These are phyloP conservation scores for Bhutanitis thaidina DNA, from an alignment of 2,888 invertebrate genomes.

Conservation along the genomic window DNA sequence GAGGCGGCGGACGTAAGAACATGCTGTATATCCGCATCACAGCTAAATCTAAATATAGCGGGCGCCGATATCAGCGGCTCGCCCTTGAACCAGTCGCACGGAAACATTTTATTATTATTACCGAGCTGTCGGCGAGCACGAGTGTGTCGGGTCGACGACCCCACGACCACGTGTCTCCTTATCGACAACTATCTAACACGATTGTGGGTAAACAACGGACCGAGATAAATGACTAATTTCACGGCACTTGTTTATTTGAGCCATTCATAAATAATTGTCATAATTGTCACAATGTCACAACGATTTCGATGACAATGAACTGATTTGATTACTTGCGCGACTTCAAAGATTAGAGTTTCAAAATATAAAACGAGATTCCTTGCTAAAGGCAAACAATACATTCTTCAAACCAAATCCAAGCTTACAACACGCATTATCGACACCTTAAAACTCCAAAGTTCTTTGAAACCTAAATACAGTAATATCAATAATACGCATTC, in stretches of 20 bases:
- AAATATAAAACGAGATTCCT: no score
- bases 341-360: no score
- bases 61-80: slow-evolving; percentile 79
- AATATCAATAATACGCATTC: no score
- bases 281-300: slow-evolving; percentile 63
- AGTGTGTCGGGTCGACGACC: slow-evolving; percentile 78
- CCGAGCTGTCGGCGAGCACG: slow-evolving; percentile 78
- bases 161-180: slow-evolving; percentile 78
- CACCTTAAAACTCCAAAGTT: no score
- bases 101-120: slow-evolving; percentile 81
- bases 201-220: slow-evolving; percentile 77
- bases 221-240: slow-evolving; percentile 80
- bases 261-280: slow-evolving; percentile 73
- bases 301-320: slow-evolving; percentile 50
- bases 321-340: slow-evolving; percentile 15
- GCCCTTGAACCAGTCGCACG: slow-evolving; percentile 81
- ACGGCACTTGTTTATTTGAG: slow-evolving; percentile 65
- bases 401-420: no score
- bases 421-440: no score
- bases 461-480: no score
- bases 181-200: slow-evolving; percentile 80
- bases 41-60: slow-evolving; percentile 80
- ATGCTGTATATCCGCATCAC: slow-evolving; percentile 60
- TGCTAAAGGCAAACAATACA: no score
- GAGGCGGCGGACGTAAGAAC: slow-evolving; percentile 41